Evolutionary conservation across 2,888 invertebrate genomes (phyloP).

Genomic region (Dynastes hyllus): DNA sequence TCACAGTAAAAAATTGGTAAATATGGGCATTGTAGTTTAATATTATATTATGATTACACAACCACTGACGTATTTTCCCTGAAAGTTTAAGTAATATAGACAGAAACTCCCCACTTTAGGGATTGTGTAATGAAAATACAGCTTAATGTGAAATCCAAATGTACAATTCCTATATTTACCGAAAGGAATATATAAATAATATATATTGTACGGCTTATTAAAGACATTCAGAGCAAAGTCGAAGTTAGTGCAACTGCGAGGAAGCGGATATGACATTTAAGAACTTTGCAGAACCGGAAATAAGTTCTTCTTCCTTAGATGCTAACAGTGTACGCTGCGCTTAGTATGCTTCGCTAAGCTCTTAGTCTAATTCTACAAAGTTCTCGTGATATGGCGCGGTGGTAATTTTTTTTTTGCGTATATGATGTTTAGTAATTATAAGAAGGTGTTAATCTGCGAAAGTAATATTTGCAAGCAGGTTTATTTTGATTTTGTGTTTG

Average conservation of each 20-base stretch:
- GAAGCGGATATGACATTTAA: slow-evolving; percentile 62
- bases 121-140: neutral
- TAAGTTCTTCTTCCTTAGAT: slow-evolving; percentile 60
- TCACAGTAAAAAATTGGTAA: too few species aligned
- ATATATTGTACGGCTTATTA: slow-evolving; percentile 58
- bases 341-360: slow-evolving; percentile 55
- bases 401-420: neutral
- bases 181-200: slow-evolving; percentile 53
- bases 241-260: slow-evolving; percentile 59
- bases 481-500: too few species aligned
- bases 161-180: slow-evolving; percentile 13
- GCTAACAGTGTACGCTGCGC: slow-evolving; percentile 54
- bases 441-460: neutral
- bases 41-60: too few species aligned
- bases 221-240: slow-evolving; percentile 57
- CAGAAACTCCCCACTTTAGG: neutral
- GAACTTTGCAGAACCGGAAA: slow-evolving; percentile 62
- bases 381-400: slow-evolving; percentile 16
- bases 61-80: too few species aligned
- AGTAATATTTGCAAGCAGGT: too few species aligned
- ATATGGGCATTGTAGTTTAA: too few species aligned
- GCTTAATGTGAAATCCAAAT: neutral
- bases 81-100: too few species aligned
- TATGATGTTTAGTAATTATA: slow-evolving; percentile 9
- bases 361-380: slow-evolving; percentile 54